phyloP scores from a whole-genome alignment of 2,113 vertebrate genomes.

The Coracopsis vasa region DNA sequence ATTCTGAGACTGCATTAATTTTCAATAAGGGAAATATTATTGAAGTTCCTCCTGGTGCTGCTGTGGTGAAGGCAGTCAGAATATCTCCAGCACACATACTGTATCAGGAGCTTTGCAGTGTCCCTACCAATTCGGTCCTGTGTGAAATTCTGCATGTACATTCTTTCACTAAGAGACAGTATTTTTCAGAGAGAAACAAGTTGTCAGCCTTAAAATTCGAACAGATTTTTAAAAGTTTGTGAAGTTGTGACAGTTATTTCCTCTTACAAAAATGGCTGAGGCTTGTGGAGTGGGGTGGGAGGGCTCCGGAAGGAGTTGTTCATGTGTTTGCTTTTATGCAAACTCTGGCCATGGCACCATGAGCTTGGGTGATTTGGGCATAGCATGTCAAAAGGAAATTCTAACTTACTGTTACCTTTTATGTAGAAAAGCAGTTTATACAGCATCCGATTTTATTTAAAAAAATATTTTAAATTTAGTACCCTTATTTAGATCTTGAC shows the following conservation, averaged over 20 bases:
- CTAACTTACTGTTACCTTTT: not conserved
- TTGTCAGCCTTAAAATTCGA: not conserved
- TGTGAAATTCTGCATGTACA: not conserved
- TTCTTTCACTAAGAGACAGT: not conserved
- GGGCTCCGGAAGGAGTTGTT: not conserved
- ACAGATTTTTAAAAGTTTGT: not conserved
- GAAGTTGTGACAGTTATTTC: not conserved
- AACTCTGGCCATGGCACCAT: not conserved
- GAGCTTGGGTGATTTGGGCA: not conserved
- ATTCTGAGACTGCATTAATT: slow-evolving; percentile 72
- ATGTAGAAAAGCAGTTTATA: not conserved
- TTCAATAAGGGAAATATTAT: slow-evolving; percentile 63
- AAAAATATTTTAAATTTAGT: not conserved
- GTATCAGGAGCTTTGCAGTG: not conserved
- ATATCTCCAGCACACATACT: not conserved
- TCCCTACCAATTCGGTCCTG: not conserved
- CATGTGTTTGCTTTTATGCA: not conserved
- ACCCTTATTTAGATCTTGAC: slow-evolving; percentile 1
- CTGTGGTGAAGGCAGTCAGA: slow-evolving; percentile 30
- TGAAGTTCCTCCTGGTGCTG: slow-evolving; percentile 48
- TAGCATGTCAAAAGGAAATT: not conserved
- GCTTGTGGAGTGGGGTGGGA: not conserved
- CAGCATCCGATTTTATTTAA: not conserved
- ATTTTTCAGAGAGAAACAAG: not conserved
- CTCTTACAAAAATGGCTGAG: not conserved